These are phyloP conservation scores for Andrena camellia DNA, from an alignment of 2,888 invertebrate species.

Conservation along the genomic window DNA sequence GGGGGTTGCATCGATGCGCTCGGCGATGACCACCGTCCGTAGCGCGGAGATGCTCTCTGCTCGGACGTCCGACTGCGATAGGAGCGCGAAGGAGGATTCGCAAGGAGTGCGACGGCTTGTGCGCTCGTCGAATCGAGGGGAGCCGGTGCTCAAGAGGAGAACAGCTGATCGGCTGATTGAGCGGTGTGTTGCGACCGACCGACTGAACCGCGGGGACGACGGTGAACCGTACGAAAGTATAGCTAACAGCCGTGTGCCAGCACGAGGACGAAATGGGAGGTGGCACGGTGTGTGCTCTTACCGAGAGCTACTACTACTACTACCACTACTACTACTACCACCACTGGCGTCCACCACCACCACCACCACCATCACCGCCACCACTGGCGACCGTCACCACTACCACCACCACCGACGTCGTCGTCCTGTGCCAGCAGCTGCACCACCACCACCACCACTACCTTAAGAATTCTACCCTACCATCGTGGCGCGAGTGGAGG, in stretches of 20 bases:
- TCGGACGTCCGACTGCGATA: too few species aligned
- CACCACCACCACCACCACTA: slow-evolving; percentile 39
- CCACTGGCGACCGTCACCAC: slow-evolving; percentile 42
- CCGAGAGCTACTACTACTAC: slow-evolving; percentile 70
- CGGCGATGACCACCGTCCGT: neutral
- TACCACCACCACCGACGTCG: slow-evolving; percentile 21
- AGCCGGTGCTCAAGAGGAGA: slow-evolving; percentile 10
- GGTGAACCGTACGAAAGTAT: slow-evolving; percentile 66
- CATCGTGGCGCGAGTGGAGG: slow-evolving; percentile 34
- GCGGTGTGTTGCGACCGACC: slow-evolving; percentile 68
- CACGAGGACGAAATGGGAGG: slow-evolving; percentile 73
- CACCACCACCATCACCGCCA: slow-evolving; percentile 47
- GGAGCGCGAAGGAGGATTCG: slow-evolving; percentile 5
- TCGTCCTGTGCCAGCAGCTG: neutral
- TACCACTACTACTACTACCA: slow-evolving; percentile 42
- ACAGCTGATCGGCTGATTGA: slow-evolving; percentile 68
- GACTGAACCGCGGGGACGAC: slow-evolving; percentile 69
- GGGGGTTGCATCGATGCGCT: slow-evolving; percentile 2
- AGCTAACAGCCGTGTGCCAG: slow-evolving; percentile 61
- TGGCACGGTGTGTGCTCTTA: slow-evolving; percentile 74
- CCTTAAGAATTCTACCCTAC: slow-evolving; percentile 65
- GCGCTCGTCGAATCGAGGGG: neutral
- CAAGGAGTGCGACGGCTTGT: neutral
- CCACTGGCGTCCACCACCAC: slow-evolving; percentile 44
- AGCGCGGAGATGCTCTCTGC: neutral